Conservation (phyloP, 2,888 invertebrate species). For the Lysandra bellargus region DNA sequence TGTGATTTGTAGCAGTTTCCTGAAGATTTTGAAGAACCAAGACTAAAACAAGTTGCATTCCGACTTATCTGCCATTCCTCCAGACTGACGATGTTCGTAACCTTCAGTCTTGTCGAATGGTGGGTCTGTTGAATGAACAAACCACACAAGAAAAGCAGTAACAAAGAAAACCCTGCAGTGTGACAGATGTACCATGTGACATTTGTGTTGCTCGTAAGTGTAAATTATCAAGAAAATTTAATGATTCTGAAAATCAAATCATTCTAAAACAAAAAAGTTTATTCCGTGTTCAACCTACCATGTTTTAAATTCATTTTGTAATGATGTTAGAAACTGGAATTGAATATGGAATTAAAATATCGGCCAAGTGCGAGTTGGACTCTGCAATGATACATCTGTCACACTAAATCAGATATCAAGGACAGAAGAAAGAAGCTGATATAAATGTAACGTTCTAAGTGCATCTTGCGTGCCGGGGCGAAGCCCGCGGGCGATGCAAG, state of each 20-base stretch:
- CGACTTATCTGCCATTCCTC: constrained; percentile 61
- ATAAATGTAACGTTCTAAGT: constrained; percentile 65
- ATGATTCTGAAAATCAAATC: too few relatives aligned
- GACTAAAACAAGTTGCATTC: constrained; percentile 38
- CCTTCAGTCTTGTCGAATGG: constrained; percentile 79
- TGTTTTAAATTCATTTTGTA: too few relatives aligned
- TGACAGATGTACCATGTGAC: neutral
- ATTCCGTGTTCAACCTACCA: neutral
- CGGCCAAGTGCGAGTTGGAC: neutral
- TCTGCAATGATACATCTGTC: neutral
- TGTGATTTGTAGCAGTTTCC: neutral
- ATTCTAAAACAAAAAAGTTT: neutral
- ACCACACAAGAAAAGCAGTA: constrained; percentile 40
- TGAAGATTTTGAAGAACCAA: constrained; percentile 33
- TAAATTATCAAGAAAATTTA: neutral
- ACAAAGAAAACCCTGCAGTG: constrained; percentile 34
- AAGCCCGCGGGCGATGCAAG: constrained; percentile 48
- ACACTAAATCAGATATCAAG: neutral
- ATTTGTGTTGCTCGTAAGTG: neutral
- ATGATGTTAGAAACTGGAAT: neutral
- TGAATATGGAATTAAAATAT: neutral
- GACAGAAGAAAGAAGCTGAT: constrained; percentile 35
- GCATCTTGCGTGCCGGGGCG: constrained; percentile 60
- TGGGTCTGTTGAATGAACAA: constrained; percentile 61
- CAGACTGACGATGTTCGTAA: constrained; percentile 56